Evolutionary conservation across 92 coral and sea anemone genomes (phyloP).

Genomic region (Bergia sp.): DNA sequence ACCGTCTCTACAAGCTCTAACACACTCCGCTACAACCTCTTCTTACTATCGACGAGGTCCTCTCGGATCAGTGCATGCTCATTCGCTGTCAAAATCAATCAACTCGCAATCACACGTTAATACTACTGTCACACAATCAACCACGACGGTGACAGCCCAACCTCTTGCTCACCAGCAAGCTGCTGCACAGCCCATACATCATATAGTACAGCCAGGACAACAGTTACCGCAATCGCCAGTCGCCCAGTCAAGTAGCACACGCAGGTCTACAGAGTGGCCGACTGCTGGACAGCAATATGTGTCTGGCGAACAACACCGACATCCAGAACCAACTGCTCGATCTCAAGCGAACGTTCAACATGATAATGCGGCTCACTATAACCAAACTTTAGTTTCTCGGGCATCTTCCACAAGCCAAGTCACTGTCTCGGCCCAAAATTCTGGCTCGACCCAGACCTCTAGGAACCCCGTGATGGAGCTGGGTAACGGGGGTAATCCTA

Average conservation of each 20-base stretch:
- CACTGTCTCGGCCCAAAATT: neutral
- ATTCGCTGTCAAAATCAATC: neutral
- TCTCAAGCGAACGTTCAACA: neutral
- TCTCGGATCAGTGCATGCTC: neutral
- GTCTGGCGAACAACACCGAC: neutral
- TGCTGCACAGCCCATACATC: neutral
- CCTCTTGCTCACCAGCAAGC: neutral
- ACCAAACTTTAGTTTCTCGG: neutral
- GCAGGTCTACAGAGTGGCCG: neutral
- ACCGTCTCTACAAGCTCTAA: constrained; percentile 3
- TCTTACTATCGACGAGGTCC: neutral
- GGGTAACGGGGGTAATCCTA: too few relatives aligned
- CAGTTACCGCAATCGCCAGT: neutral
- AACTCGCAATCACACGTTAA: neutral
- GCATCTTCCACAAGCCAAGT: neutral
- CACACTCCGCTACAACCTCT: constrained; percentile 1
- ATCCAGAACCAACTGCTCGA: neutral
- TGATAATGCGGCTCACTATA: neutral
- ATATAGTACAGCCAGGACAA: neutral
- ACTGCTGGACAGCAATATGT: constrained; percentile 1
- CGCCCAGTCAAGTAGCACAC: neutral
- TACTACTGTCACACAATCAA: neutral
- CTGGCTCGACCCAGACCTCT: constrained; percentile 4
- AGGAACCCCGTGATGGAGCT: neutral
- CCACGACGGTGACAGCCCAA: neutral